Conservation (phyloP, 2,888 invertebrate species). For the Diabrotica balteata region DNA sequence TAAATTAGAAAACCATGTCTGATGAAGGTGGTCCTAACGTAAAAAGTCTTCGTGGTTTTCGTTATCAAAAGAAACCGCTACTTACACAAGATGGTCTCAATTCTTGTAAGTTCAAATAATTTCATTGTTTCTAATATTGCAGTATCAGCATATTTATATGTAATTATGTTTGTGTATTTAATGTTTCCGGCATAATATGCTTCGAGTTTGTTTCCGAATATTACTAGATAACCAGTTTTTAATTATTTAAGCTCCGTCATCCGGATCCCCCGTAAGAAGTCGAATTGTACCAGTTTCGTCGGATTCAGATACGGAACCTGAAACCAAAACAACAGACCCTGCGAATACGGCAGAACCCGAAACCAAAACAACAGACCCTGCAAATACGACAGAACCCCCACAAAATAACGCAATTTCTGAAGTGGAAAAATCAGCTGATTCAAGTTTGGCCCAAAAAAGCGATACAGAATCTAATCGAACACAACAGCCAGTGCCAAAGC, state of each 20-base stretch:
- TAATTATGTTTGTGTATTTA: no score
- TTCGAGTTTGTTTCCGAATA: neutral
- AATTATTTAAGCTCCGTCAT: slow-evolving; percentile 25
- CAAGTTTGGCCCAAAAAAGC: slow-evolving; percentile 12
- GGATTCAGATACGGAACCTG: slow-evolving; percentile 66
- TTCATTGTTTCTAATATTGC: slow-evolving; percentile 10
- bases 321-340: slow-evolving; percentile 26
- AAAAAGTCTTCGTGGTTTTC: slow-evolving; percentile 72
- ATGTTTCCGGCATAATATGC: no score
- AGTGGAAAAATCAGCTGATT: neutral
- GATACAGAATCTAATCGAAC: neutral
- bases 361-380: no score
- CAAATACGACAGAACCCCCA: no score
- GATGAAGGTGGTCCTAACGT: slow-evolving; percentile 66
- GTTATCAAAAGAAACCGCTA: slow-evolving; percentile 70
- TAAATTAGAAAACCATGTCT: slow-evolving; percentile 45
- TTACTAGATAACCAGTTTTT: slow-evolving; percentile 19
- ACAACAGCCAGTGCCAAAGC: slow-evolving; percentile 18
- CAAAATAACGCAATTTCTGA: no score
- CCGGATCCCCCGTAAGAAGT: slow-evolving; percentile 23
- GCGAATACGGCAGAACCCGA: no score
- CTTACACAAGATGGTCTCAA: slow-evolving; percentile 49
- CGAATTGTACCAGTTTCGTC: slow-evolving; percentile 48
- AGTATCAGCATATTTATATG: no score
- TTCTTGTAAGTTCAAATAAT: slow-evolving; percentile 46